Evolutionary conservation across 2,113 vertebrate species (phyloP), one percentile per base, ranked within the genome.

Genomic region (Clupea harengus): DNA sequence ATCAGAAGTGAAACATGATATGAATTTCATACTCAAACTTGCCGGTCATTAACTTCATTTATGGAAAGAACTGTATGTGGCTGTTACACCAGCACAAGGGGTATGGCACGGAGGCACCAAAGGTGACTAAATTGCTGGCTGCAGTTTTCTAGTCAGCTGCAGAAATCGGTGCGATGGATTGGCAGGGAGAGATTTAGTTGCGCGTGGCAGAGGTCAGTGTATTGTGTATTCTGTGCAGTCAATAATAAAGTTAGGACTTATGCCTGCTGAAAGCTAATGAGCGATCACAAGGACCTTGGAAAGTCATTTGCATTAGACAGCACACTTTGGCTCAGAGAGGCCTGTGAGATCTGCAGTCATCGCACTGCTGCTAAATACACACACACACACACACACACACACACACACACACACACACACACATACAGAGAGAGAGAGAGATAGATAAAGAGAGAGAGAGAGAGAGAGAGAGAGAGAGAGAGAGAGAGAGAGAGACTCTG

Each of bases 201-300:
- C 94, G 92, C 95, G 95, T 97, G 97, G 97, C 98, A 98, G 97
- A 98, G 98, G 98, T 99, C 97, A 97, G 94, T 95, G 96, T 97
- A 97, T 99, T 99, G 98, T 99, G 98, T 99, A 98, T 99, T 98
- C 97, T 98, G 95, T 96, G 97, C 96, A 99, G 98, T 99, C 98
- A 99, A 99, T 99, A 99, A 99, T 99, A 99, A 99, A 99, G 97
- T 99, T 97, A 97, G 96, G 95, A 97, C 96, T 97, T 96, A 97
- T 96, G 97, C 96, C 95, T 93, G 92, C 93, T 89, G 98, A 99
- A 99, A 99, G 96, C 96, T 99, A 99, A 99, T 97, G 94, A 97
- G 97, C 95, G 93, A 94, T 94, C 94, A 95, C 97, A 98, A 99
- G 96, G 98, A 99, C 97, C 97, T 97, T 98, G 96, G 94, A 97